Conservation (phyloP, 2,888 invertebrate genomes). For the Nycteola revayana region DNA sequence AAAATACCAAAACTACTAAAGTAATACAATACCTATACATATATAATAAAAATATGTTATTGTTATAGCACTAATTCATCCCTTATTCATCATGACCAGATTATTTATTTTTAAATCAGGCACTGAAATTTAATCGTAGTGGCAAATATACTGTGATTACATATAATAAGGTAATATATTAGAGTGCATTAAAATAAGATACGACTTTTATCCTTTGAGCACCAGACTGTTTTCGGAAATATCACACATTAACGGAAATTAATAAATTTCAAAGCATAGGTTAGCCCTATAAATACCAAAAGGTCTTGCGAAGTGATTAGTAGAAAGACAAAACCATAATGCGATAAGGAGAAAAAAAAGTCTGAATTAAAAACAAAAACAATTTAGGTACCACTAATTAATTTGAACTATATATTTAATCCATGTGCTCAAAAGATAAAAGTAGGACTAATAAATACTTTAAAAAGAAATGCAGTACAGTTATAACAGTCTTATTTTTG, state of each 20-base stretch:
- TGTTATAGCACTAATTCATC: conserved; percentile 28
- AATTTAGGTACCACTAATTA: no score
- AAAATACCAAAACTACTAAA: conserved; percentile 24
- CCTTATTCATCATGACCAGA: conserved; percentile 36
- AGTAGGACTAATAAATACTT: conserved; percentile 17
- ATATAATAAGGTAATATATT: conserved; percentile 18
- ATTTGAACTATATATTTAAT: no score
- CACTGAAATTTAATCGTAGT: conserved; percentile 17
- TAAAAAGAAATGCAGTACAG: conserved; percentile 28
- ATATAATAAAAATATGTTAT: conserved; percentile 24
- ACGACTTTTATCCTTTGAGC: conserved; percentile 23
- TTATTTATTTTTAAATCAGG: conserved; percentile 20
- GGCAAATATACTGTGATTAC: conserved; percentile 6
- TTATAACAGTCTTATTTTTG: conserved; percentile 34
- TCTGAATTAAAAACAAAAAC: no score
- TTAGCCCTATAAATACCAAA: no score
- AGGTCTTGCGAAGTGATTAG: no score
- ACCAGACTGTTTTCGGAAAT: conserved; percentile 1
- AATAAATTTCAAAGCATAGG: no score
- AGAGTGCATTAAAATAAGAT: conserved; percentile 7
- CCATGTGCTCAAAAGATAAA: conserved; percentile 12
- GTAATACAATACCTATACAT: conserved; percentile 16
- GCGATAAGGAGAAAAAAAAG: no score
- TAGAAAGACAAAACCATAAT: no score
- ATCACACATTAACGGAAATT: no score